Base-by-base conservation (phyloP, 1,140 invertebrate species). In the Drosophila sucinea region DNA sequence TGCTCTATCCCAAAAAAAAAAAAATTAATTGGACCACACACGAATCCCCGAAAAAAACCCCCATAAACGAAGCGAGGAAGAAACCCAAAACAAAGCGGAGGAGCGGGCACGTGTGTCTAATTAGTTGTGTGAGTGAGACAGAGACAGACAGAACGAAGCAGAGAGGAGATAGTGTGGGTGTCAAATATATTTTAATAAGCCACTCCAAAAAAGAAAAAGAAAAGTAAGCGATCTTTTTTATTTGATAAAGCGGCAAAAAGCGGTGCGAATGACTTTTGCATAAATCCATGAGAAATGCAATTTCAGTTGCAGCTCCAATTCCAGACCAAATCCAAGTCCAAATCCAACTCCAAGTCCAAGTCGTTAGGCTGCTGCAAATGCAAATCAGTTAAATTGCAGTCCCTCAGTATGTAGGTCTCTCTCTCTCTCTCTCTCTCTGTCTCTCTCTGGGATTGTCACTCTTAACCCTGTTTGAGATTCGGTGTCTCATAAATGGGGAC, bases 231-330 rank as follows among this genome's bases (percentile, higher is more conserved):
- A 58, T 4, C 25, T 25, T 35, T 60, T 38, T 60, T 17, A 51
- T 51, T 78, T 76, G 76, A 78, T 78, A 78, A 87, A 87, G 77
- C 35, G 83, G 79, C 84, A 87, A 51, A 17, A 51, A 51, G 44
- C 70, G 66, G 77, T 69, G 84, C 77, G 44, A 51, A 51, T 82
- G 84, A 84, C 77, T 78, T 77, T 76, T 87, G 83, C 84, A 87
- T 87, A 87, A 87, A 89, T 87, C 80, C 83, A 87, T 87, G 80
- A 73, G 84, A 83, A 83, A 87, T 87, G 73, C 70, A 79, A 72
- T 70, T 79, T 25, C 44, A 38, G 35, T 65, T 44, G 70, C 65
- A 70, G 63, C 38, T 51, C 63, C 65, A 51, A 7, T 25, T 51
- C 25, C 7, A 51, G 23, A 10, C 44, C 44, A 27, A 27, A 25